Evolutionary conservation across 2,888 invertebrate genomes (phyloP), one percentile per base, ranked within the genome.

Genomic region (Dromius quadrimaculatus): DNA sequence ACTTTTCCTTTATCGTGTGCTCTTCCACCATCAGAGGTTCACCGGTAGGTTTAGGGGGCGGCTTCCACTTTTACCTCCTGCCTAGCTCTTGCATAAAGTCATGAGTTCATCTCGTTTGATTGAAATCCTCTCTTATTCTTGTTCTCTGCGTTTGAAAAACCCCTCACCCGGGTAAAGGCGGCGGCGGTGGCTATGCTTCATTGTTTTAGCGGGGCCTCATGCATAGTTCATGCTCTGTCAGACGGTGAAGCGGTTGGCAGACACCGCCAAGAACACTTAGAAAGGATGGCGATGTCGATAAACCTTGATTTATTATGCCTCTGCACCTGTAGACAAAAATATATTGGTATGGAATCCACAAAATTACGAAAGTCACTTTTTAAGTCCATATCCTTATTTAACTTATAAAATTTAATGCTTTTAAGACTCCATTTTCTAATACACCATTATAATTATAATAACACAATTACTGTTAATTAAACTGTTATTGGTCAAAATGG

Each of bases 61-160:
- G 20, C 22, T 23, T 13, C 11, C 28, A 28, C 23, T 9, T 43
- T 19, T 54, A 54, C 50, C 50, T 54, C 59, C 59, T 79, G 78
- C 80, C 79, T 79, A 79, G 78, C 82, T 82, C 78, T 80, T 83
- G 82, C 83, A 83, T 83, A 82, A 82, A 83, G 82, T 82, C 83
- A 83, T 83, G 82, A 83, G 82, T 82, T 82, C 82, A 81, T 82
- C 82, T 82, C 82, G 81, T 82, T 82, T 82, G 82, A 83, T 83
- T 83, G 83, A 82, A 83, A 83, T 82, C 82, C 83, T 81, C 82
- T 82, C 82, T 82, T 82, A 82, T 82, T 82, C 80, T 80, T 80
- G 79, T 80, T 78, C 79, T 79, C 80, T 79, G 79, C 78, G 79
- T 81, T 82, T 80, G 79, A 80, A 81, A 82, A 82, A 81, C 81